These are phyloP conservation scores for Crossaster papposus DNA, from an alignment of 53 echinoderm and acorn worm species.

Conservation along the genomic window DNA sequence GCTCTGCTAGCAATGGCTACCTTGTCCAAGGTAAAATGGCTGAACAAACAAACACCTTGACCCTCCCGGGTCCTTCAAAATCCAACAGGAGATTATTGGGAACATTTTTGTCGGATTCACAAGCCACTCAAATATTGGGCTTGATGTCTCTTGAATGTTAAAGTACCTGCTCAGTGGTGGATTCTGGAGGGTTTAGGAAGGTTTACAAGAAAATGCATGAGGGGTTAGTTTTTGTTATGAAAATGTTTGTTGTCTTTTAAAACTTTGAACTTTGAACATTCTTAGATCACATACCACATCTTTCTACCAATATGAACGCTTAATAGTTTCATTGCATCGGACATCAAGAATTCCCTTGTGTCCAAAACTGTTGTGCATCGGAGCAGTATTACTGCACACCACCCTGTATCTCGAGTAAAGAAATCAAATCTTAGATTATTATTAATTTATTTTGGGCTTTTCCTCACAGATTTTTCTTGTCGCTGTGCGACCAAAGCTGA, in stretches of 20 bases:
- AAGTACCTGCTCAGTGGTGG: too few relatives aligned
- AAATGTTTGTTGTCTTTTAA: too few relatives aligned
- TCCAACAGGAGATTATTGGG: background rate
- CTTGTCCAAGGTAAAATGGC: conserved; percentile 81
- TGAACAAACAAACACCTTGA: background rate
- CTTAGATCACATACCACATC: too few relatives aligned
- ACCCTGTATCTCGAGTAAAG: background rate
- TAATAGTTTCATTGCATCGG: too few relatives aligned
- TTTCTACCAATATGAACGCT: too few relatives aligned
- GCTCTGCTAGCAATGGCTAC: conserved; percentile 98
- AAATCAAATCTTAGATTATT: background rate
- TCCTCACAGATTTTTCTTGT: conserved; percentile 83
- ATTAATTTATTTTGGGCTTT: too few relatives aligned
- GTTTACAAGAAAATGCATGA: too few relatives aligned
- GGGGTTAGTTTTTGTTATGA: too few relatives aligned
- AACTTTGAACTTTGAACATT: too few relatives aligned
- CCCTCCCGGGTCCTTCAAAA: background rate
- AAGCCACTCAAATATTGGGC: too few relatives aligned
- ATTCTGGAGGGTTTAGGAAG: too few relatives aligned
- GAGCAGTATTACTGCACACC: background rate
- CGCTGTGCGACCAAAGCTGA: conserved; percentile 79
- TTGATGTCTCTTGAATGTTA: too few relatives aligned
- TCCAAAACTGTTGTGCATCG: background rate
- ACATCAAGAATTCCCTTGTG: background rate
- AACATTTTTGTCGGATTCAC: background rate